Percentiles rank a stretch among this genome's conserved stretches.
phyloP scores from a whole-genome alignment of 2,113 vertebrate genomes.

The Hyla sarda region DNA sequence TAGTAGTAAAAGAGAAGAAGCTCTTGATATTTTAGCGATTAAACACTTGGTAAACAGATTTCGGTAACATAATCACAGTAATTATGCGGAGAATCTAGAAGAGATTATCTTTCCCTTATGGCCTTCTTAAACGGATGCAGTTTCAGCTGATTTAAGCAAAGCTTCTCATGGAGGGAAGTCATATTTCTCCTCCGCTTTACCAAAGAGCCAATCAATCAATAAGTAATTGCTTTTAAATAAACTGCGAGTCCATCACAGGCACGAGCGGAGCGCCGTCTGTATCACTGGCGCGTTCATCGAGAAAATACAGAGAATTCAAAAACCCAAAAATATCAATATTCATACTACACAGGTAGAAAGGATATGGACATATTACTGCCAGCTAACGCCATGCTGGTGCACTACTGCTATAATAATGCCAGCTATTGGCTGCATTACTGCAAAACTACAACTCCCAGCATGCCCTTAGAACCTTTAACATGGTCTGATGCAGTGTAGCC shows the following conservation, averaged over 20 bases:
- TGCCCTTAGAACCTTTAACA: too few species aligned
- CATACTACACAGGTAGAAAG: too few species aligned
- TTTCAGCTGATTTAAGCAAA: slow-evolving; percentile 54
- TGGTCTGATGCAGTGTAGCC: too few species aligned
- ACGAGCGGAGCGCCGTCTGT: not conserved
- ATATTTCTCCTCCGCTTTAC: slow-evolving; percentile 54
- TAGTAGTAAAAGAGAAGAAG: slow-evolving; percentile 45
- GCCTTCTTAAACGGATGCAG: slow-evolving; percentile 56
- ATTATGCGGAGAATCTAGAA: slow-evolving; percentile 56
- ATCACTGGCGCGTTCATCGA: not conserved
- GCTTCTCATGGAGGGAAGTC: slow-evolving; percentile 50
- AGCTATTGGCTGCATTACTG: too few species aligned
- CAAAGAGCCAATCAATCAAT: slow-evolving; percentile 56
- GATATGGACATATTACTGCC: too few species aligned
- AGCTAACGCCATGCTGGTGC: too few species aligned
- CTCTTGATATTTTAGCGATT: slow-evolving; percentile 58
- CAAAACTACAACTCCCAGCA: too few species aligned
- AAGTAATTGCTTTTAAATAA: slow-evolving; percentile 54
- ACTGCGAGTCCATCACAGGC: slow-evolving; percentile 34
- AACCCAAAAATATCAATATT: not conserved
- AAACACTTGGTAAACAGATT: slow-evolving; percentile 59
- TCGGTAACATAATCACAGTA: slow-evolving; percentile 59
- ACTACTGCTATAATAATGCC: too few species aligned
- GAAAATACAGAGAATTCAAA: not conserved
- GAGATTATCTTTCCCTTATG: slow-evolving; percentile 59